A percentile compares a stretch with the other conserved stretches of the same genome.
phyloP scores from a whole-genome alignment of 2,113 vertebrate species.

The Polypterus bichir region DNA sequence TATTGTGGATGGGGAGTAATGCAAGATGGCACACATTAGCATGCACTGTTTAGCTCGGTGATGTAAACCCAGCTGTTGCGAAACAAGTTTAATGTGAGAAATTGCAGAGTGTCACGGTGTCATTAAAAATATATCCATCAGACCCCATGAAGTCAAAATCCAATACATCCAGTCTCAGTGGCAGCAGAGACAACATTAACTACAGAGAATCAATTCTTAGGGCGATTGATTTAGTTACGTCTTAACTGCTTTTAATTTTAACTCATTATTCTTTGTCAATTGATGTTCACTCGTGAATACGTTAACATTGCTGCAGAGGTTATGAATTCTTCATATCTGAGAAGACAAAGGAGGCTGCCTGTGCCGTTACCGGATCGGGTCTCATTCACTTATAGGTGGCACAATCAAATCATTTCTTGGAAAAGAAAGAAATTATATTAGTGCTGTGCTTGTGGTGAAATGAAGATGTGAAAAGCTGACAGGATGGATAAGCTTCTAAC shows the following conservation, averaged over 20 bases:
- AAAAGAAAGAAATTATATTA: background rate
- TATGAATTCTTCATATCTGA: background rate
- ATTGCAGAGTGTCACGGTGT: slow-evolving; percentile 4
- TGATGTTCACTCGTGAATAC: slow-evolving; percentile 5
- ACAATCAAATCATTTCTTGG: background rate
- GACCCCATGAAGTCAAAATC: slow-evolving; percentile 7
- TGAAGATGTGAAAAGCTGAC: too few species aligned
- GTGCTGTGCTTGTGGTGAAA: background rate
- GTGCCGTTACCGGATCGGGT: background rate
- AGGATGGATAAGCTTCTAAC: too few species aligned
- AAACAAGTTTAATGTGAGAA: background rate
- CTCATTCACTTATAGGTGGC: background rate
- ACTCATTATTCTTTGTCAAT: slow-evolving; percentile 10
- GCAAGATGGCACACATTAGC: background rate
- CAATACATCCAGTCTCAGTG: slow-evolving; percentile 7
- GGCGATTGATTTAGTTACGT: slow-evolving; percentile 8
- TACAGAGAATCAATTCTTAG: slow-evolving; percentile 9
- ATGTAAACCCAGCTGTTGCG: background rate
- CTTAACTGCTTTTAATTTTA: slow-evolving; percentile 9
- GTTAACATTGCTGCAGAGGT: background rate
- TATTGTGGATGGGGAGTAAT: background rate
- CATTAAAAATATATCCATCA: slow-evolving; percentile 6
- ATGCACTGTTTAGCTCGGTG: background rate
- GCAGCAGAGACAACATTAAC: slow-evolving; percentile 4
- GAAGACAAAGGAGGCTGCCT: background rate